A percentile compares a stretch with the other conserved stretches of the same genome.
Conservation (phyloP, 1,140 invertebrate species). For the Tetramorium alpestre region DNA sequence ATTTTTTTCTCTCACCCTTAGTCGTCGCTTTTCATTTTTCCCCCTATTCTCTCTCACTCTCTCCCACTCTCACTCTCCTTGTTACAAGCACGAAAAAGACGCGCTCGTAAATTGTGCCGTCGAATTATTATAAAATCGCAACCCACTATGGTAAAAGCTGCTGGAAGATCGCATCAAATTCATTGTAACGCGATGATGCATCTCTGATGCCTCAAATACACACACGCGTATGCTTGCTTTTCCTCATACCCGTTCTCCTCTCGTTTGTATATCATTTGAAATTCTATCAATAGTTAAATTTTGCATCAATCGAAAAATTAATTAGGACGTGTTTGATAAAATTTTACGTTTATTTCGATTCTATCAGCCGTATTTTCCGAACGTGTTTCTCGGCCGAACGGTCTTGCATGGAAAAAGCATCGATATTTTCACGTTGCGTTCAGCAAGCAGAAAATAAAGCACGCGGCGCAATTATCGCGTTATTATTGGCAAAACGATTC, state of each 20-base stretch:
- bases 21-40: background rate
- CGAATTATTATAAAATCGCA: slow-evolving; percentile 73
- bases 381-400: background rate
- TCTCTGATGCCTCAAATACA: background rate
- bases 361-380: background rate
- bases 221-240: no score
- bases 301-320: slow-evolving; percentile 6
- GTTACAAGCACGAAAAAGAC: slow-evolving; percentile 6
- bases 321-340: slow-evolving; percentile 2
- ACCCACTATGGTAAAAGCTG: background rate
- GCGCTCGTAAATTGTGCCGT: slow-evolving; percentile 67
- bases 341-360: slow-evolving; percentile 14
- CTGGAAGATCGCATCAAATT: slow-evolving; percentile 6
- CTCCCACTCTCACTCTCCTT: background rate
- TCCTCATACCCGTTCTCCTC: background rate
- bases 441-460: slow-evolving; percentile 49
- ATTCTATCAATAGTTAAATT: background rate
- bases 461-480: slow-evolving; percentile 44
- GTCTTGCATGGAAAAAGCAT: background rate
- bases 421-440: slow-evolving; percentile 7
- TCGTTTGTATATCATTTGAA: background rate
- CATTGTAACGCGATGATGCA: background rate
- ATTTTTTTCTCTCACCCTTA: slow-evolving; percentile 45
- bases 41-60: background rate
- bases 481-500: slow-evolving; percentile 53